Evolutionary conservation across 2,797 vertebrate species (phyloP).

Genomic region (Tinamus major): DNA sequence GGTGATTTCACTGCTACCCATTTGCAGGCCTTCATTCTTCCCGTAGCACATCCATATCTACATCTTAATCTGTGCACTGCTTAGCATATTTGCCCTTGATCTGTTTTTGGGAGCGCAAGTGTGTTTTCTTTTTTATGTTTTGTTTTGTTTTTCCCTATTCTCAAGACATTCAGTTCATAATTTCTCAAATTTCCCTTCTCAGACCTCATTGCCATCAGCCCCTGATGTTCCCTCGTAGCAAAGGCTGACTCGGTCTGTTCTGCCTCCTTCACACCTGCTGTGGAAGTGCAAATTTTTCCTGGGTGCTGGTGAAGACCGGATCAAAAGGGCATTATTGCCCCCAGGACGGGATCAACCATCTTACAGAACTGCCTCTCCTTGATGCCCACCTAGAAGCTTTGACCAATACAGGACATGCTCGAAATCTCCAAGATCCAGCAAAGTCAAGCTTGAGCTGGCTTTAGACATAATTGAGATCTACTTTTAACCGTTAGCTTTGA

Average conservation of each 20-base stretch:
- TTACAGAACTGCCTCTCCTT: neutral
- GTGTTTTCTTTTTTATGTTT: neutral
- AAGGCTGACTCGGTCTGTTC: rapidly evolving
- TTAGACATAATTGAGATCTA: rapidly evolving
- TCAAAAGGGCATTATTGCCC: neutral
- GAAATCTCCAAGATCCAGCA: rapidly evolving
- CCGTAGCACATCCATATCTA: neutral
- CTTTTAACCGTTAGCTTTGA: neutral
- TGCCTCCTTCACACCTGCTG: neutral
- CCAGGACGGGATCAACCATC: neutral
- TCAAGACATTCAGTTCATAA: neutral
- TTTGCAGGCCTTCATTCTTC: neutral
- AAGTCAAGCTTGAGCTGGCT: neutral
- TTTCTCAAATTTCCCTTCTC: neutral
- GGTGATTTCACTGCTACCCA: neutral
- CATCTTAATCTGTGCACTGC: neutral
- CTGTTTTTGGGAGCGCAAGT: neutral
- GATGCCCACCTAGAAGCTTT: neutral
- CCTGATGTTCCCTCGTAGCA: neutral
- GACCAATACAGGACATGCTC: neutral
- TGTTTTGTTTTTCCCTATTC: neutral
- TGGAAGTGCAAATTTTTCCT: neutral
- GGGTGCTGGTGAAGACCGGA: rapidly evolving
- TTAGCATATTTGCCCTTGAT: neutral
- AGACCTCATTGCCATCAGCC: neutral